Evolutionary conservation across 2,888 invertebrate genomes (phyloP).

Genomic region (Timema podura): DNA sequence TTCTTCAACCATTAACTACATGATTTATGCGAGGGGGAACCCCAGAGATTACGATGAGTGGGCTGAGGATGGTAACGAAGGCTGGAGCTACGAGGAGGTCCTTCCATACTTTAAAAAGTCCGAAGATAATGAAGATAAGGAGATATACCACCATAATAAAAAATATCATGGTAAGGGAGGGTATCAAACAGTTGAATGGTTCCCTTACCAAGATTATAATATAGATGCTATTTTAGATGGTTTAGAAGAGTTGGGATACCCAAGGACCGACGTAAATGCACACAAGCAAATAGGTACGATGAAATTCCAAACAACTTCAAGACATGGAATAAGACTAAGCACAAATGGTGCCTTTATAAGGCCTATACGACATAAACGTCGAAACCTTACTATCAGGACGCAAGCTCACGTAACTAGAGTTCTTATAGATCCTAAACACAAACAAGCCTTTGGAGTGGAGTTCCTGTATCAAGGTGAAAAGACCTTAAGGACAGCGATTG

Average conservation of each 20-base stretch:
- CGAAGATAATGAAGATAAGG: conserved; percentile 58
- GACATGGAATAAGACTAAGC: conserved; percentile 57
- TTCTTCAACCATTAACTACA: conserved; percentile 61
- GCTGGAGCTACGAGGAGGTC: conserved; percentile 61
- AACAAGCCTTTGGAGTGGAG: conserved; percentile 52
- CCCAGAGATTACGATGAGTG: conserved; percentile 61
- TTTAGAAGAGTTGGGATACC: conserved; percentile 59
- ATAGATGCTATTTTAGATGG: conserved; percentile 51
- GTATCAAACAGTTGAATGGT: conserved; percentile 60
- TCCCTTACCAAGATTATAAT: conserved; percentile 46
- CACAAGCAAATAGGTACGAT: conserved; percentile 55
- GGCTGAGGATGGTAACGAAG: conserved; percentile 58
- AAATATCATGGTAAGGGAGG: conserved; percentile 59
- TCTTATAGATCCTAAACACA: conserved; percentile 53
- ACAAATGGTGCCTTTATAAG: conserved; percentile 63
- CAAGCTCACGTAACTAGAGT: conserved; percentile 54
- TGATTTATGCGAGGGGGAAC: conserved; percentile 61
- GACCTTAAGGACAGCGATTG: conserved; percentile 42
- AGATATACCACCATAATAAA: conserved; percentile 48
- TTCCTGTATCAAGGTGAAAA: conserved; percentile 38
- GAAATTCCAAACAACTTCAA: conserved; percentile 58
- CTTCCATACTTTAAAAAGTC: conserved; percentile 68
- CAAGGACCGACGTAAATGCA: conserved; percentile 43
- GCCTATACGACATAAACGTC: conserved; percentile 54
- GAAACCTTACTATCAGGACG: conserved; percentile 49